Evolutionary conservation across 2,888 invertebrate genomes (phyloP), one percentile per base, ranked within the genome.

Genomic region (Aplocera efformata): DNA sequence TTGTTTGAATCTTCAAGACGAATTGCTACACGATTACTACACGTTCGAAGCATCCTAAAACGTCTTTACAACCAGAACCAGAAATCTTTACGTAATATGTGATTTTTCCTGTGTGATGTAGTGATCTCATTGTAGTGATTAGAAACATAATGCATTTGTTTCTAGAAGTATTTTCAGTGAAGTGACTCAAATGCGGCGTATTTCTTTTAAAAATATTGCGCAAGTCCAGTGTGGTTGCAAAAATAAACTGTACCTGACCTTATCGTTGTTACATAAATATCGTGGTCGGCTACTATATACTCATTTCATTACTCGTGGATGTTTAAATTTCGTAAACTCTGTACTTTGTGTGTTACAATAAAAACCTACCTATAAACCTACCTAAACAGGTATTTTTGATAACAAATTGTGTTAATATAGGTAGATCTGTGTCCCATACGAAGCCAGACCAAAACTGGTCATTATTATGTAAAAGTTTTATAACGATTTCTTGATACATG

Each of bases 251-350:
- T 51, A 58, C 46, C 51, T 67, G 67, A 67, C 60, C 64, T 68
- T 67, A 69, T 70, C 68, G 60, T 46, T 47, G 49, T 69, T 60
- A 56, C 56, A 69, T 63, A 65, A 62, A 66, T 64, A 67, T 51
- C 56, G 34, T 42, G 49, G 47, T 51, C 51, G 34, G 51, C 48
- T 61, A 60, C 42, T 54, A 53, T 56, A 17, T 2, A 17, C 13
- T 22, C 35, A 35, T 29, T 23, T 42, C 32, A 20, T 17, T 25
- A n/a, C n/a, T n/a, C n/a, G n/a, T n/a, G n/a, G n/a, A n/a, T n/a
- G n/a, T n/a, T n/a, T n/a, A n/a, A 13, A 37, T 30, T 40, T 25
- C 23, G 32, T 21, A 26, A 32, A 38, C 32, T 17, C 10, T 26
- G 28, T 32, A 8, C 23, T 30, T 29, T 43, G 17, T 10, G 27